Evolutionary conservation across 2,888 invertebrate genomes (phyloP).

Genomic region (Prenolepis imparis): DNA sequence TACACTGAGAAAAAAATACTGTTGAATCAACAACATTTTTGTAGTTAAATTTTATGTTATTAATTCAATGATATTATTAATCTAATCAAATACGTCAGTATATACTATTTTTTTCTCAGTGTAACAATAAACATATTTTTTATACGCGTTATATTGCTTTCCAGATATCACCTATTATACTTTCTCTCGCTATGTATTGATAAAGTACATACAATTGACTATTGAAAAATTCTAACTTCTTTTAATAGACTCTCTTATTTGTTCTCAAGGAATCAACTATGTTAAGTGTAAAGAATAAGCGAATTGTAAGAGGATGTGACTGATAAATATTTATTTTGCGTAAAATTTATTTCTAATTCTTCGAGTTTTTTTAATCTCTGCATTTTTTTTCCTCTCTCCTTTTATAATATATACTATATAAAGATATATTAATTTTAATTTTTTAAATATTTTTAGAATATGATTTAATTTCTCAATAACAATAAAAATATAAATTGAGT

Average conservation of each 20-base stretch:
- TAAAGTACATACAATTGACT: constrained; percentile 36
- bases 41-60: too few relatives aligned
- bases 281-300: constrained; percentile 32
- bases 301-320: background rate
- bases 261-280: constrained; percentile 26
- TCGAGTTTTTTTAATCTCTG: constrained; percentile 2
- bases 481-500: constrained; percentile 2
- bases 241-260: constrained; percentile 25
- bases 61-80: too few relatives aligned
- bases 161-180: constrained; percentile 27
- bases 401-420: background rate
- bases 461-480: background rate
- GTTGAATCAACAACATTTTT: too few relatives aligned
- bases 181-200: constrained; percentile 13
- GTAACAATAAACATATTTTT: constrained; percentile 79
- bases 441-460: constrained; percentile 8
- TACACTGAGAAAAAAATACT: too few relatives aligned
- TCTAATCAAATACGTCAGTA: too few relatives aligned
- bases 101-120: too few relatives aligned
- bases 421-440: constrained; percentile 21
- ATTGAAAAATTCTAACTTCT: constrained; percentile 36
- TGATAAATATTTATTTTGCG: background rate
- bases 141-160: constrained; percentile 77
- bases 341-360: constrained; percentile 18
- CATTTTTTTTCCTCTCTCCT: background rate